Percentiles rank a stretch among this genome's conserved stretches.
phyloP scores from a whole-genome alignment of 2,888 invertebrate species.

The Patella pellucida region DNA sequence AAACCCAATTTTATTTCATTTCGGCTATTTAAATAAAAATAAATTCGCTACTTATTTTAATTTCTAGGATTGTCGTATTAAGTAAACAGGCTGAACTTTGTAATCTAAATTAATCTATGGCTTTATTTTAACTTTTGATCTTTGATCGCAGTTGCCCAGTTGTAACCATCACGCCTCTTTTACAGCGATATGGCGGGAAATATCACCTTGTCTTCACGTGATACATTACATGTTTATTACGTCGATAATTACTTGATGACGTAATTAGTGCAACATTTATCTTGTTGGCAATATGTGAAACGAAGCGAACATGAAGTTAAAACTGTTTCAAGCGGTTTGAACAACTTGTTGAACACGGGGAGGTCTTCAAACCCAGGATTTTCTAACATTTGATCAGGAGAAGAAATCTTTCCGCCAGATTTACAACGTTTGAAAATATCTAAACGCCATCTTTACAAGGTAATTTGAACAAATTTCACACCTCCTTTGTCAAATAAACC shows the following conservation, averaged over 20 bases:
- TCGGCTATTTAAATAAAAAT: too few species aligned
- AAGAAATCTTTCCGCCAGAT: slow-evolving; percentile 1
- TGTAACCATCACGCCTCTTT: too few species aligned
- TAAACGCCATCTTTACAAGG: neutral
- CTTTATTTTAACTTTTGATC: too few species aligned
- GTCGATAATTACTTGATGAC: slow-evolving; percentile 14
- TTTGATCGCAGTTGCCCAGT: too few species aligned
- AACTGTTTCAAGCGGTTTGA: neutral
- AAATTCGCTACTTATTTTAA: too few species aligned
- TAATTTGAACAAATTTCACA: neutral
- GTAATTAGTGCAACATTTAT: slow-evolving; percentile 16
- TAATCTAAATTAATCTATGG: too few species aligned
- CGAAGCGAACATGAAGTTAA: neutral
- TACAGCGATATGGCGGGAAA: too few species aligned
- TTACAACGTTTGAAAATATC: neutral
- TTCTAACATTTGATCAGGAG: neutral
- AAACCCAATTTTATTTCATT: too few species aligned
- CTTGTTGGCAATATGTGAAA: neutral
- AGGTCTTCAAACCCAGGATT: neutral
- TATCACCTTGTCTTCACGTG: too few species aligned
- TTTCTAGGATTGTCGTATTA: too few species aligned
- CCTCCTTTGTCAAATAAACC: neutral
- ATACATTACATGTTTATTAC: slow-evolving; percentile 11
- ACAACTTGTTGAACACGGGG: neutral
- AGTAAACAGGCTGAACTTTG: too few species aligned